Evolutionary conservation across 2,113 vertebrate species (phyloP).

Genomic region (Dendropsophus ebraccatus): DNA sequence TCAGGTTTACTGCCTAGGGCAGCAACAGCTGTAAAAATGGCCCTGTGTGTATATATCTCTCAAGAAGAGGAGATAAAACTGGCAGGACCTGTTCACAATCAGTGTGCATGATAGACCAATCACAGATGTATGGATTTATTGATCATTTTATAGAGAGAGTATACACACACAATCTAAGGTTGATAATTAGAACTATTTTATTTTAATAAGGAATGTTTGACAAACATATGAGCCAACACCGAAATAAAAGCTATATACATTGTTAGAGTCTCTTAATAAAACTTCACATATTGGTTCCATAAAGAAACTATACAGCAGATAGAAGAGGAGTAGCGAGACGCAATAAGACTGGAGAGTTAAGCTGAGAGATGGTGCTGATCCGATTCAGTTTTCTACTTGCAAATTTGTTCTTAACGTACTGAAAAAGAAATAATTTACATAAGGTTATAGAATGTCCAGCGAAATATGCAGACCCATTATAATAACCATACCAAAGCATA

Average conservation of each 20-base stretch:
- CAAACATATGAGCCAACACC: neutral
- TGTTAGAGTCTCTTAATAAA: neutral
- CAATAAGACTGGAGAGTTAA: slow-evolving; percentile 70
- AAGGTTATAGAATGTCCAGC: no score
- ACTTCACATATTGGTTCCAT: neutral
- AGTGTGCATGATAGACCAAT: no score
- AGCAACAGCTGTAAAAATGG: no score
- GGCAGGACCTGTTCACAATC: no score
- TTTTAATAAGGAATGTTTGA: neutral
- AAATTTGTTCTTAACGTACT: slow-evolving; percentile 90
- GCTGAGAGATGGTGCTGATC: slow-evolving; percentile 84
- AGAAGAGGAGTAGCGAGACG: slow-evolving; percentile 71
- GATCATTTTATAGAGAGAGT: neutral
- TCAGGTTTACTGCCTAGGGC: no score
- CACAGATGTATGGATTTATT: neutral
- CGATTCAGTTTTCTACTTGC: slow-evolving; percentile 81
- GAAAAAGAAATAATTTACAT: slow-evolving; percentile 36
- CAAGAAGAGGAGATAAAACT: no score
- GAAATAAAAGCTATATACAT: slow-evolving; percentile 4
- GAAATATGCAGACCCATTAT: no score
- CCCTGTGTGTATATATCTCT: no score
- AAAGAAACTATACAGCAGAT: neutral
- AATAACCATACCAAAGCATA: no score
- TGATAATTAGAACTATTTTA: neutral
- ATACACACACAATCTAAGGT: neutral